phyloP scores from a whole-genome alignment of 2,113 vertebrate species.

The Nymphicus hollandicus region DNA sequence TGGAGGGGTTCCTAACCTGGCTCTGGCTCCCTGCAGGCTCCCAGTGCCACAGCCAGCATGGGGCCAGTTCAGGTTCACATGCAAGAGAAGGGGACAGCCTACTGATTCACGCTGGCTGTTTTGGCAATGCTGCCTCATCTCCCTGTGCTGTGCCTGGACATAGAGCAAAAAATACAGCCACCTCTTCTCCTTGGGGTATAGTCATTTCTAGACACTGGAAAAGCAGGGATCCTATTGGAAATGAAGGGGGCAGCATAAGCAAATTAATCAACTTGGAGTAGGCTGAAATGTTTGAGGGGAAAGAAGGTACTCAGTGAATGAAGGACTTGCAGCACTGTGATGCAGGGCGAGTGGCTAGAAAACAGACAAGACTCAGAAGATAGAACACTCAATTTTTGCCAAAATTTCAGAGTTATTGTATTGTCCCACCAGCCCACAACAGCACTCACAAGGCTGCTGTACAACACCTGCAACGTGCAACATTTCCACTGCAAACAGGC shows the following conservation, averaged over 20 bases:
- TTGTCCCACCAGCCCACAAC: background rate
- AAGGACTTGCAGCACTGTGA: background rate
- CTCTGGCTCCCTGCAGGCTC: background rate
- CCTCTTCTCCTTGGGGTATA: background rate
- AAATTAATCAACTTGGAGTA: background rate
- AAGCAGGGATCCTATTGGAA: background rate
- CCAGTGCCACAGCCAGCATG: rapidly evolving
- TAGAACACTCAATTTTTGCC: background rate
- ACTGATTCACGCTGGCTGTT: background rate
- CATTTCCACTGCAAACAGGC: background rate
- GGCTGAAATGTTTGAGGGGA: background rate
- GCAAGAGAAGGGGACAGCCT: background rate
- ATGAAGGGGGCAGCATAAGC: slow-evolving; percentile 53
- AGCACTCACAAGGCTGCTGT: background rate
- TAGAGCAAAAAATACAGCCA: background rate
- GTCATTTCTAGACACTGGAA: background rate
- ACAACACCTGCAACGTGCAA: background rate
- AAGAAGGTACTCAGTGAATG: background rate
- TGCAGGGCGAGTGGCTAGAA: background rate
- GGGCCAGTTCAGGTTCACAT: background rate
- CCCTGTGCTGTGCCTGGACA: background rate
- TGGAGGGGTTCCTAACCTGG: background rate
- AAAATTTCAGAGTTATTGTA: background rate
- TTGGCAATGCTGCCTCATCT: background rate
- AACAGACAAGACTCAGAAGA: background rate